Base-by-base conservation (phyloP, 2,888 invertebrate species). In the Cyclophora punctaria region DNA sequence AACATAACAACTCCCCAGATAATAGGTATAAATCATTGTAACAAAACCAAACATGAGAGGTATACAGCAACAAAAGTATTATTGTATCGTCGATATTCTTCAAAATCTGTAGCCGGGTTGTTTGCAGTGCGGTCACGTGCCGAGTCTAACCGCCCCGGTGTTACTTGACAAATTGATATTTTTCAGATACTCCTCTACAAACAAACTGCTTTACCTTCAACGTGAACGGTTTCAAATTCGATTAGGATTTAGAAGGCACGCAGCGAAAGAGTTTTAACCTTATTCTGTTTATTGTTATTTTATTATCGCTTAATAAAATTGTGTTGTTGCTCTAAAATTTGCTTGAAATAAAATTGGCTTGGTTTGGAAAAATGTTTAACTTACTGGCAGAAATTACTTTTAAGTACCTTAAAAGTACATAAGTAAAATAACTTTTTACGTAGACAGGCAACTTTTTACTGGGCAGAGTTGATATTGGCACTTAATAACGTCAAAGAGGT, bases 151-250 rank as follows among this genome's bases (percentile, higher is more conserved):
- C 77, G 73, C 66, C 60, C 68, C 70, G 67, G 65, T 73, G 78
- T 76, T 78, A 75, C 69, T 71, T 69, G 71, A 76, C 78, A 80
- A 83, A 83, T 83, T 83, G 81, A 83, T 83, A 83, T 83, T 82
- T 80, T 82, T 75, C 75, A 74, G 71, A 79, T 71, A 77, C 69
- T 67, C 57, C 58, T 63, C 56, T 54, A 65, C 67, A 73, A 75
- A 76, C 70, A 71, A 67, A 71, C 69, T 66, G 62, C 59, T 66
- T 60, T 53, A 55, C 62, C 51, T 37, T 52, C 48, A 48, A 33
- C 53, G 52, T 45, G 49, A 53, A 54, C 51, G 55, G 57, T 53
- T 57, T 42, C 47, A 55, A 48, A 57, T 60, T 58, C 58, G 52
- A 60, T 60, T 58, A 58, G 52, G 59, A 55, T 57, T 59, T 57